phyloP scores from a whole-genome alignment of 2,797 vertebrate species.

The Petrocephalus schoutedeni region DNA sequence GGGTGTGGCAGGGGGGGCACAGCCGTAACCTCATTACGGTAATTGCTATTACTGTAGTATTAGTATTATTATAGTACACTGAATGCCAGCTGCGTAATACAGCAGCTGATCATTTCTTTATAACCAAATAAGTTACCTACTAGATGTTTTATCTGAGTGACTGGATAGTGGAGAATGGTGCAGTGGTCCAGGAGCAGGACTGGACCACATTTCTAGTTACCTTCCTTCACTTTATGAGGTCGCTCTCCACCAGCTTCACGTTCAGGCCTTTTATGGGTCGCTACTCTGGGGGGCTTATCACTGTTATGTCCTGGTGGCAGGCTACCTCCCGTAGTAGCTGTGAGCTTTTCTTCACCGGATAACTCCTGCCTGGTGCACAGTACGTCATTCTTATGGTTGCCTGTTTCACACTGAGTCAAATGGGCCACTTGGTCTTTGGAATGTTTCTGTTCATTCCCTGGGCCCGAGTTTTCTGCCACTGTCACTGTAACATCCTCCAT shows the following conservation, averaged over 20 bases:
- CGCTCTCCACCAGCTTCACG: slow-evolving; percentile 65
- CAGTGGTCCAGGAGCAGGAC: background rate
- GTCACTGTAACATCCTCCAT: slow-evolving; percentile 29
- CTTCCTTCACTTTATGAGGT: slow-evolving; percentile 50
- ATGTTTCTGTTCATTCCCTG: slow-evolving; percentile 47
- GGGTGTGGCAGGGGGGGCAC: background rate
- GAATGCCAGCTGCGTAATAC: background rate
- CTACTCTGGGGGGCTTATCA: slow-evolving; percentile 24
- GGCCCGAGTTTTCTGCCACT: slow-evolving; percentile 31
- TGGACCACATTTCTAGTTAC: slow-evolving; percentile 50
- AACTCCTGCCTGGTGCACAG: background rate
- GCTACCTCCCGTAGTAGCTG: background rate
- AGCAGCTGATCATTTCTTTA: background rate
- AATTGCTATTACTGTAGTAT: background rate
- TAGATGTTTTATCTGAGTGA: background rate
- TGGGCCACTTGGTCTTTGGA: slow-evolving; percentile 43
- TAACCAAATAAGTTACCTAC: background rate
- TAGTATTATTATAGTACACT: background rate
- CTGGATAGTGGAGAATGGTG: background rate
- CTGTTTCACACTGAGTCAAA: slow-evolving; percentile 39
- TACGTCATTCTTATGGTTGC: slow-evolving; percentile 34
- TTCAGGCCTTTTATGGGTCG: slow-evolving; percentile 55
- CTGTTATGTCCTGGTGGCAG: slow-evolving; percentile 41
- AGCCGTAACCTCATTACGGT: background rate
- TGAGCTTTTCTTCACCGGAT: background rate